phyloP scores from a whole-genome alignment of 2,888 invertebrate genomes.

The Lissonota sp. region DNA sequence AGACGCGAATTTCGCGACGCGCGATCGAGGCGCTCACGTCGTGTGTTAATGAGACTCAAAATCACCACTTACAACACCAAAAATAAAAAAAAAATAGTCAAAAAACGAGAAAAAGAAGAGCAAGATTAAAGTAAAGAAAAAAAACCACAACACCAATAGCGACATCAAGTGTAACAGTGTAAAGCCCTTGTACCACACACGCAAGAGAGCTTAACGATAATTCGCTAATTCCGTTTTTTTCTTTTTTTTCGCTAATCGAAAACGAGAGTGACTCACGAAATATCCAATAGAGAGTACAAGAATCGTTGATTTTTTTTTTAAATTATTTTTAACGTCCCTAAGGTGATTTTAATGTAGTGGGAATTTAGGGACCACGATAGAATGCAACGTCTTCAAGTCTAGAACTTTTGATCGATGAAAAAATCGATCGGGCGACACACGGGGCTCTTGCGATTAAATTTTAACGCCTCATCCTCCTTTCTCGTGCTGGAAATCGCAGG shows the following conservation, averaged over 20 bases:
- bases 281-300: conserved; percentile 21
- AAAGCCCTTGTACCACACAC: conserved; percentile 81
- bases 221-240: conserved; percentile 45
- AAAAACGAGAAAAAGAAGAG: conserved; percentile 65
- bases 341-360: neutral
- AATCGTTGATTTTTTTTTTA: conserved; percentile 6
- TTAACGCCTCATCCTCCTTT: conserved; percentile 68
- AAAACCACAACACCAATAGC: conserved; percentile 83
- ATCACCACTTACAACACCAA: conserved; percentile 81
- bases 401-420: conserved; percentile 68
- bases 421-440: conserved; percentile 54
- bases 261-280: conserved; percentile 25
- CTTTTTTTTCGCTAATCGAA: conserved; percentile 18
- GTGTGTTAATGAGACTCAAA: conserved; percentile 76
- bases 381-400: conserved; percentile 49
- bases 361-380: conserved; percentile 44
- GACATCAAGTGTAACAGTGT: conserved; percentile 82
- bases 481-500: conserved; percentile 36
- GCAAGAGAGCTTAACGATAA: conserved; percentile 81
- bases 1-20: conserved; percentile 36
- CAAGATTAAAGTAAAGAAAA: conserved; percentile 54
- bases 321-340: neutral
- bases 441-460: conserved; percentile 71
- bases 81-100: conserved; percentile 66
- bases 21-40: conserved; percentile 72